Evolutionary conservation across 2,888 invertebrate genomes (phyloP), one percentile per base, ranked within the genome.

Genomic region (Drosophila dives): DNA sequence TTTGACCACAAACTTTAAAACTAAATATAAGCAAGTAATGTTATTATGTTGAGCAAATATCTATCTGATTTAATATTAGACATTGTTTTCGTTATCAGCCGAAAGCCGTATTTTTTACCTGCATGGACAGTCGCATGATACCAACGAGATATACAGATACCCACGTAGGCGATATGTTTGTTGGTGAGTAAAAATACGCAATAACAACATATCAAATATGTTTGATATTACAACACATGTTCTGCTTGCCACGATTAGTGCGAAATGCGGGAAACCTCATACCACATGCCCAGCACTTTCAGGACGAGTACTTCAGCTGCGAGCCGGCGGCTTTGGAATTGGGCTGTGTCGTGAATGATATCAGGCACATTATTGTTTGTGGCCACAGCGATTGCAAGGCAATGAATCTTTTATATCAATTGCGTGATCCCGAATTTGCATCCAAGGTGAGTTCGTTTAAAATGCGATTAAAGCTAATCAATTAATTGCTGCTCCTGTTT

Each of bases 351-450:
- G 95, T 98, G 48, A 98, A 98, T 91, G 95, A 97, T 84, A 97
- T 99, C 77, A 94, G 96, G 71, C 98, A 99, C 91, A 96, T 99
- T 48, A 97, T 99, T 75, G 98, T 99, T 4, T 99, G 99, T 91
- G 99, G 99, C 0, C 99, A 99, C 92, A 98, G 99, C 73, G 99
- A 99, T 92, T 99, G 99, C 92, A 99, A 99, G 95, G 99, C 99
- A 4, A 99, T 99, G 96, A 98, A 98, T 94, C 94, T 98, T 65
- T 94, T 99, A 3, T 97, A 98, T 92, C 95, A 96, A 88, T 93
- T 99, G 64, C 95, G 96, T 89, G 96, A 97, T 93, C 95, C 95
- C 79, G 95, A 97, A 91, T 96, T 96, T 92, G 95, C 97, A 3
- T 95, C 95, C 1, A 94, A 94, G 92, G 95, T 95, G 89, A 94